Evolutionary conservation across 37 sponge, comb jelly and placozoan genomes (phyloP), one percentile per base, ranked within the genome.

Genomic region (Sycon ciliatum): DNA sequence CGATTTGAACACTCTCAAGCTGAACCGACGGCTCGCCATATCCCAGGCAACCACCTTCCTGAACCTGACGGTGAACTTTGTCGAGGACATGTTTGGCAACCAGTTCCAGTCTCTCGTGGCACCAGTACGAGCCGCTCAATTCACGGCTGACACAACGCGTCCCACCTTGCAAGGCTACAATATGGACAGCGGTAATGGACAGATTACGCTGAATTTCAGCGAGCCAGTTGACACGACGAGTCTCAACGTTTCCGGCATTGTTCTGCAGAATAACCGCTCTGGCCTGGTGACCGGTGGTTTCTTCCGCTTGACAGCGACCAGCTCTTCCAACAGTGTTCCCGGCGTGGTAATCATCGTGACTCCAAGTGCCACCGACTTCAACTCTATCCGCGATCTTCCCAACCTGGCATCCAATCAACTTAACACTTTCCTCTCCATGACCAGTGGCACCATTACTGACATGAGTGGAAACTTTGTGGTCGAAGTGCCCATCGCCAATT

Each of bases 391-490:
- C 85, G 39, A 71, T 46, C 29, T 56, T 90, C 24, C 24, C 63
- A 60, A 60, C 26, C 76, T 92, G 16, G 89, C 78, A 2, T 76
- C 74, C 32, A 66, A 49, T 16, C 24, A 13, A 0, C 35, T 23
- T 22, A 76, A 80, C 28, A 88, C 93, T 27, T 92, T 64, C 78
- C 56, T 85, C 39, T 70, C 89, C 18, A 52, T 92, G 3, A 5
- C 23, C 7, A 32, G 78, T 1, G 66, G 13, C 29, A 61, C 76
- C 7, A 65, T 82, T 16, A 36, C 38, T 13, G 93, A 92, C 56
- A 37, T 85, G 38, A 77, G 67, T 67, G 74, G 71, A 1, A 81
- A 85, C 62, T 35, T 32, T 0, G 37, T 72, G 20, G 22, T 40
- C 6, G 34, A 40, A 11, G 73, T 87, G 20, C 56, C 36, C 32